phyloP scores from a whole-genome alignment of 2,888 invertebrate species.

The Diogma glabrata region DNA sequence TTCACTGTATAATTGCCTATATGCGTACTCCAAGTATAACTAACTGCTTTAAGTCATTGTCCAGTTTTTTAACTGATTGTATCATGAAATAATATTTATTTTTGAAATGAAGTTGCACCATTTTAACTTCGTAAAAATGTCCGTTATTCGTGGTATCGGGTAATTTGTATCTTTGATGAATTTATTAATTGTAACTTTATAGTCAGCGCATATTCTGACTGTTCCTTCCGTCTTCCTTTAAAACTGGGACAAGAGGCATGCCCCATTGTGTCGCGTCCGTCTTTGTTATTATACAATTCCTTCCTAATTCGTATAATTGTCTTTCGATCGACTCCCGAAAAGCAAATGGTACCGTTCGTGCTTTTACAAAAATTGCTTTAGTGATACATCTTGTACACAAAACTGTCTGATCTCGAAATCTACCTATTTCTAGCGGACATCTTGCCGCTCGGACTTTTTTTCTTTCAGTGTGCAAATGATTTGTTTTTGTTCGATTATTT shows the following conservation, averaged over 20 bases:
- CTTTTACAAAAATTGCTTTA: neutral
- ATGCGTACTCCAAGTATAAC: slow-evolving; percentile 19
- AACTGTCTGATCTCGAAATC: too few relatives aligned
- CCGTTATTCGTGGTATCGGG: slow-evolving; percentile 1
- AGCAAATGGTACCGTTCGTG: neutral
- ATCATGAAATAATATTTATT: slow-evolving; percentile 13
- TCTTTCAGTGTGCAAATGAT: too few relatives aligned
- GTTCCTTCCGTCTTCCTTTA: neutral
- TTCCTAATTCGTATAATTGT: neutral
- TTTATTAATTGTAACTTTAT: neutral
- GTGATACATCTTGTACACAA: too few relatives aligned
- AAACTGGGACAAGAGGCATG: slow-evolving; percentile 5
- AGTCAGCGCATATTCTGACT: slow-evolving; percentile 8
- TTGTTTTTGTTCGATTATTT: too few relatives aligned
- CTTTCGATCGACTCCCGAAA: neutral
- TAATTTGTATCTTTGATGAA: slow-evolving; percentile 1
- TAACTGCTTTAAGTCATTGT: slow-evolving; percentile 12
- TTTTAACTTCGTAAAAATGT: slow-evolving; percentile 4
- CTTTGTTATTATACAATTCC: neutral
- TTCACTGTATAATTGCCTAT: slow-evolving; percentile 14
- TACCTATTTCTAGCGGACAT: too few relatives aligned
- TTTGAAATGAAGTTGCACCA: too few relatives aligned
- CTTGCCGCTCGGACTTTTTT: too few relatives aligned
- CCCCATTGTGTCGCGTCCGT: neutral
- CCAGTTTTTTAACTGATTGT: slow-evolving; percentile 12